A percentile compares a stretch with the other conserved stretches of the same genome.
phyloP scores from a whole-genome alignment of 2,888 invertebrate genomes.

The Pediacus dermestoides region DNA sequence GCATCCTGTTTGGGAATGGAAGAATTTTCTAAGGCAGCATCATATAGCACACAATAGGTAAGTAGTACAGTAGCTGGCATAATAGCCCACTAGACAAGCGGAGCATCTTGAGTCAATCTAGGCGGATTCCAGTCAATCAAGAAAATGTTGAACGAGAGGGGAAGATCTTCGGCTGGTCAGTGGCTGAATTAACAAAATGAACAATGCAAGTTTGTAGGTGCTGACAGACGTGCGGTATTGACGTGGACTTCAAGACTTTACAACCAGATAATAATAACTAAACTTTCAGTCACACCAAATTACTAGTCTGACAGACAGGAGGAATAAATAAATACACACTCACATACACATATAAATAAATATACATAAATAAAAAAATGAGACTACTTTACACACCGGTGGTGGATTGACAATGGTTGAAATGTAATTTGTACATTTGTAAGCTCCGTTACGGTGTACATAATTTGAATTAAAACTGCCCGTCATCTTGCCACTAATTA shows the following conservation, averaged over 20 bases:
- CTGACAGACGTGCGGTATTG: conserved; percentile 9
- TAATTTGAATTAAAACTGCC: conserved; percentile 42
- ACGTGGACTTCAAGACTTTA: conserved; percentile 7
- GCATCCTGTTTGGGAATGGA: conserved; percentile 1
- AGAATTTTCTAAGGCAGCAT: too few relatives aligned
- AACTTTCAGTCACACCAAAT: conserved; percentile 27
- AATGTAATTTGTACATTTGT: conserved; percentile 43
- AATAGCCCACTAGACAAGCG: not conserved
- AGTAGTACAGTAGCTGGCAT: conserved; percentile 3
- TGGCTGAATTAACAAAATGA: conserved; percentile 9
- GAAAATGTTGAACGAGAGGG: not conserved
- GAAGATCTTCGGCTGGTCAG: conserved; percentile 7
- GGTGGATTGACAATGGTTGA: conserved; percentile 31
- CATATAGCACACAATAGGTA: too few relatives aligned
- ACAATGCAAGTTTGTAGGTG: conserved; percentile 6
- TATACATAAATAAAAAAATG: conserved; percentile 26
- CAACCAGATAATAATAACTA: conserved; percentile 19
- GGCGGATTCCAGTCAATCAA: conserved; percentile 4
- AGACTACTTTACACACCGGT: conserved; percentile 17
- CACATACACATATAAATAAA: conserved; percentile 30
- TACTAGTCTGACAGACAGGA: conserved; percentile 20
- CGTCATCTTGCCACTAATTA: conserved; percentile 44
- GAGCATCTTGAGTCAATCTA: conserved; percentile 4
- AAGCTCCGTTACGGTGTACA: conserved; percentile 34
- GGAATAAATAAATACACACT: conserved; percentile 28